Evolutionary conservation across 2,888 invertebrate species (phyloP).

Genomic region (Troides helena): DNA sequence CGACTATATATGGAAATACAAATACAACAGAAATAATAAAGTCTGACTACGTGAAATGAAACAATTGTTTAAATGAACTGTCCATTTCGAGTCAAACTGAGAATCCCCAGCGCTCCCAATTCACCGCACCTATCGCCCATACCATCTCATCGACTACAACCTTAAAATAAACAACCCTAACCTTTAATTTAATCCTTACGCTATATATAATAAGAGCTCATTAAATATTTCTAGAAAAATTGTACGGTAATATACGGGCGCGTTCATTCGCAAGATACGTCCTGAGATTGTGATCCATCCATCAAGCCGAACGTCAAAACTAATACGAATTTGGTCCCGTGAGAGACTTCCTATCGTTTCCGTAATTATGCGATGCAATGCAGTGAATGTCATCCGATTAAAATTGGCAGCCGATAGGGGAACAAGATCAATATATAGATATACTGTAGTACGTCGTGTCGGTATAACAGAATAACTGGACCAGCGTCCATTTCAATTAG

Average conservation of each 20-base stretch:
- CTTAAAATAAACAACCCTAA: slow-evolving; percentile 29
- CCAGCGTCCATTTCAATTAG: slow-evolving; percentile 20
- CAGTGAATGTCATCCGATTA: slow-evolving; percentile 74
- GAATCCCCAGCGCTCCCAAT: slow-evolving; percentile 60
- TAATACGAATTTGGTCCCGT: slow-evolving; percentile 75
- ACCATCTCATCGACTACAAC: slow-evolving; percentile 47
- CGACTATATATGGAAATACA: no score
- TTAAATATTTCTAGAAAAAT: slow-evolving; percentile 33
- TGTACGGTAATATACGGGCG: slow-evolving; percentile 62
- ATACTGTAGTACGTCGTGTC: slow-evolving; percentile 24
- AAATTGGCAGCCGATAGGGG: slow-evolving; percentile 77
- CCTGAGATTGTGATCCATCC: slow-evolving; percentile 76
- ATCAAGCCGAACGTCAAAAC: slow-evolving; percentile 80
- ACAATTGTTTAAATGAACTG: slow-evolving; percentile 61
- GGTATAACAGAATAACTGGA: slow-evolving; percentile 33
- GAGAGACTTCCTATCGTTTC: slow-evolving; percentile 65
- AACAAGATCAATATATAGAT: slow-evolving; percentile 45
- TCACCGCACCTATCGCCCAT: slow-evolving; percentile 65
- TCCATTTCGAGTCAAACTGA: slow-evolving; percentile 63
- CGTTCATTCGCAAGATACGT: slow-evolving; percentile 68
- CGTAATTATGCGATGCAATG: slow-evolving; percentile 74
- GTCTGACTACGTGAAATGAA: slow-evolving; percentile 28
- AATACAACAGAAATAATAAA: not conserved
- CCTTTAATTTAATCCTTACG: slow-evolving; percentile 40
- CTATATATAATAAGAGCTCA: slow-evolving; percentile 34